A percentile compares a stretch with the other conserved stretches of the same genome.
These are phyloP conservation scores for Mycetomoellerius zeteki DNA, from an alignment of 1,140 invertebrate genomes.

Conservation along the genomic window DNA sequence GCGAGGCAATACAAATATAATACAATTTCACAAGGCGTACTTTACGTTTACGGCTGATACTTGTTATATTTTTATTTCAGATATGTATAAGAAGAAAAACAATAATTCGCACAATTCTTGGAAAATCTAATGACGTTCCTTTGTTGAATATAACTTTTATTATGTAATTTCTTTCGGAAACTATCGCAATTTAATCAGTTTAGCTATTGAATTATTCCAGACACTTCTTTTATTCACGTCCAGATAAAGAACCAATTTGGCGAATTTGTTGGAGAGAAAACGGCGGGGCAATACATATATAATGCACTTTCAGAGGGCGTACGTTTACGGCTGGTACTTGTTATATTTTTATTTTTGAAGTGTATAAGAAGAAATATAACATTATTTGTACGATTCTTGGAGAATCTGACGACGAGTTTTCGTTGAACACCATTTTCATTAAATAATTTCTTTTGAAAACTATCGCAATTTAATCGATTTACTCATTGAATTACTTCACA, in stretches of 20 bases:
- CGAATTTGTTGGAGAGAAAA: background rate
- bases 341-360: background rate
- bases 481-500: background rate
- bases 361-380: background rate
- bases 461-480: background rate
- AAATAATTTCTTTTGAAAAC: background rate
- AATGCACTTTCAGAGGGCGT: background rate
- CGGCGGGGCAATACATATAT: background rate
- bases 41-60: slow-evolving; percentile 28
- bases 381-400: background rate
- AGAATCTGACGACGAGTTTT: background rate
- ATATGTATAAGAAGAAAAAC: background rate
- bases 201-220: background rate
- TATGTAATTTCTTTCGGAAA: background rate
- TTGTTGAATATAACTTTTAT: background rate
- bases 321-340: slow-evolving; percentile 7
- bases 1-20: background rate
- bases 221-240: no score
- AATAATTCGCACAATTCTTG: background rate
- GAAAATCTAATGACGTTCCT: background rate
- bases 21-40: slow-evolving; percentile 3
- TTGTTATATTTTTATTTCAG: background rate
- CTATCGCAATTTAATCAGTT: background rate
- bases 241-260: no score
- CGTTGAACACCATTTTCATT: background rate